Percentiles rank a stretch among this genome's conserved stretches.
phyloP scores from a whole-genome alignment of 1,140 invertebrate genomes.

The Harlomillsia oculata region DNA sequence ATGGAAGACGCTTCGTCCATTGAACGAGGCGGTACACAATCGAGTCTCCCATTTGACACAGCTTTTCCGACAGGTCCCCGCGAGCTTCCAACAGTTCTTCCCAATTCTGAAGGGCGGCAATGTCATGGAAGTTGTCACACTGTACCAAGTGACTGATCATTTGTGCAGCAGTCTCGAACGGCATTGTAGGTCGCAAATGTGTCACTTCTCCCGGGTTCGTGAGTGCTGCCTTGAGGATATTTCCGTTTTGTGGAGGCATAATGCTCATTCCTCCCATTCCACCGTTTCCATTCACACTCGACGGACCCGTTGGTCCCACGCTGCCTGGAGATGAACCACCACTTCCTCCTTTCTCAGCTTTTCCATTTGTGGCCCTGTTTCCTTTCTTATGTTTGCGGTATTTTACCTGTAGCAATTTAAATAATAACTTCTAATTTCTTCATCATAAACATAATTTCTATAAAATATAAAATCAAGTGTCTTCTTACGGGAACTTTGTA shows the following conservation, averaged over 20 bases:
- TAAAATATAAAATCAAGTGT: background rate
- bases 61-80: constrained; percentile 78
- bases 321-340: too few relatives aligned
- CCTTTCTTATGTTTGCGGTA: constrained; percentile 93
- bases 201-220: constrained; percentile 80
- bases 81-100: constrained; percentile 82
- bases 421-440: background rate
- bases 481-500: constrained; percentile 66
- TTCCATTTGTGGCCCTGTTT: constrained; percentile 19
- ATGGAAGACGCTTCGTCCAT: constrained; percentile 95
- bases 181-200: constrained; percentile 69
- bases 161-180: constrained; percentile 64
- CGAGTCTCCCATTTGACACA: constrained; percentile 89
- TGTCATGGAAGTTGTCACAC: constrained; percentile 91
- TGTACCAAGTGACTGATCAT: constrained; percentile 86
- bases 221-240: constrained; percentile 84
- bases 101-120: constrained; percentile 74
- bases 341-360: constrained; percentile 16
- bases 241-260: constrained; percentile 47
- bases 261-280: constrained; percentile 33
- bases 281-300: constrained; percentile 22
- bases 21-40: constrained; percentile 87
- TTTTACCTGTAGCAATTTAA: constrained; percentile 59
- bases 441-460: background rate
- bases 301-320: constrained; percentile 8